These are phyloP conservation scores for Pangasianodon hypophthalmus DNA, from an alignment of 2,113 vertebrate genomes.

Conservation along the genomic window DNA sequence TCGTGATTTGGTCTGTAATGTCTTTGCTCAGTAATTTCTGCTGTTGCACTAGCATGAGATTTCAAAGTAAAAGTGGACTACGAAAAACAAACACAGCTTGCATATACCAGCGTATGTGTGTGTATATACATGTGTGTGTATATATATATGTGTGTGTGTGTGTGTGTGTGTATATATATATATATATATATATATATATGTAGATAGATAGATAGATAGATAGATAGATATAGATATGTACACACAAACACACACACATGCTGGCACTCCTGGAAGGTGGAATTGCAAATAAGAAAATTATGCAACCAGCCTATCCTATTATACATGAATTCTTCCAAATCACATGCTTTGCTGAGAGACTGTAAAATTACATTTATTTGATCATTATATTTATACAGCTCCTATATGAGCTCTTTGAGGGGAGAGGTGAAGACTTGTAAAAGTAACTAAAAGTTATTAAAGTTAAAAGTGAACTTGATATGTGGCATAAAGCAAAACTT, in stretches of 20 bases:
- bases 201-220: not conserved
- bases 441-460: not conserved
- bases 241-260: too few species aligned
- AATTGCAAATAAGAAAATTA: too few species aligned
- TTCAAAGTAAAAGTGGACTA: slow-evolving; percentile 7
- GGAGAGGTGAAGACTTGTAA: not conserved
- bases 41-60: not conserved
- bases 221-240: not conserved
- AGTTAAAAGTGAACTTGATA: too few species aligned
- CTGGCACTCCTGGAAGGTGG: too few species aligned
- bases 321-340: not conserved
- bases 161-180: not conserved
- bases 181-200: not conserved
- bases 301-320: not conserved
- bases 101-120: not conserved
- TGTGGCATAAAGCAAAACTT: not conserved
- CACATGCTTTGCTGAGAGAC: not conserved
- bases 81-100: not conserved
- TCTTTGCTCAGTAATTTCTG: too few species aligned
- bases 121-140: not conserved
- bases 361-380: not conserved
- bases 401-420: not conserved
- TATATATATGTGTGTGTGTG: not conserved
- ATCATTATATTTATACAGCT: not conserved
- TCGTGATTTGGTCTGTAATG: not conserved